Percentiles rank a stretch among this genome's conserved stretches.
Evolutionary conservation across 23 tunicate species (phyloP).

Genomic region (Phallusia fumigata): DNA sequence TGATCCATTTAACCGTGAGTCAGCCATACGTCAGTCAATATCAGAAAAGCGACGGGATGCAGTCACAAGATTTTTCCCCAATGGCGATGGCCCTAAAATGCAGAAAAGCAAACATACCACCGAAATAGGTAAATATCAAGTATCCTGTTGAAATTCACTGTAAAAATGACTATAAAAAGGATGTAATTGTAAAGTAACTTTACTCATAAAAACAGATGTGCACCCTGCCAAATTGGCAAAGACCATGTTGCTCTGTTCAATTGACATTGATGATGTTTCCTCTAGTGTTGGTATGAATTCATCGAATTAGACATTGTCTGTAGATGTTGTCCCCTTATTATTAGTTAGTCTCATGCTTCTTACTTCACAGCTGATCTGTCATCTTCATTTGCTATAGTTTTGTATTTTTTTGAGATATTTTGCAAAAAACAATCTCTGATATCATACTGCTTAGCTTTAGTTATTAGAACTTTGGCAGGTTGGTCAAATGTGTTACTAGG

Average conservation of each 20-base stretch:
- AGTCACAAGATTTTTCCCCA: slow-evolving; percentile 12
- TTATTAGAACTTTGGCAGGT: too few relatives aligned
- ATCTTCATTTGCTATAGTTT: too few relatives aligned
- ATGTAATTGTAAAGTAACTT: neutral
- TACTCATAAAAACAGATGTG: neutral
- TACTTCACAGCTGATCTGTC: too few relatives aligned
- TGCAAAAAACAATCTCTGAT: too few relatives aligned
- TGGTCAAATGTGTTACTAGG: too few relatives aligned
- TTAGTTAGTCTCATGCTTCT: too few relatives aligned
- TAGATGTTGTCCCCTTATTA: too few relatives aligned
- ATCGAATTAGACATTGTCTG: too few relatives aligned
- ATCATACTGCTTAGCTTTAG: too few relatives aligned
- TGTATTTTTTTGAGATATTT: too few relatives aligned
- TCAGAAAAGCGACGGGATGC: slow-evolving; percentile 75
- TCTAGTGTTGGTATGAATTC: neutral
- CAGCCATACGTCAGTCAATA: slow-evolving; percentile 68
- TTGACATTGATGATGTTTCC: neutral
- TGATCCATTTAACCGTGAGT: slow-evolving; percentile 83
- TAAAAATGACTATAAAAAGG: neutral
- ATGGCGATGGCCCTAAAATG: slow-evolving; percentile 5
- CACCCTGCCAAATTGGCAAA: slow-evolving; percentile 10
- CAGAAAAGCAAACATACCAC: neutral
- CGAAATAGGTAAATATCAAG: neutral
- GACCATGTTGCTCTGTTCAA: neutral
- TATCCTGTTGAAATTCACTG: too few relatives aligned